These are phyloP conservation scores for Halocynthia aurantium DNA, from an alignment of 23 tunicate species.

Conservation along the genomic window DNA sequence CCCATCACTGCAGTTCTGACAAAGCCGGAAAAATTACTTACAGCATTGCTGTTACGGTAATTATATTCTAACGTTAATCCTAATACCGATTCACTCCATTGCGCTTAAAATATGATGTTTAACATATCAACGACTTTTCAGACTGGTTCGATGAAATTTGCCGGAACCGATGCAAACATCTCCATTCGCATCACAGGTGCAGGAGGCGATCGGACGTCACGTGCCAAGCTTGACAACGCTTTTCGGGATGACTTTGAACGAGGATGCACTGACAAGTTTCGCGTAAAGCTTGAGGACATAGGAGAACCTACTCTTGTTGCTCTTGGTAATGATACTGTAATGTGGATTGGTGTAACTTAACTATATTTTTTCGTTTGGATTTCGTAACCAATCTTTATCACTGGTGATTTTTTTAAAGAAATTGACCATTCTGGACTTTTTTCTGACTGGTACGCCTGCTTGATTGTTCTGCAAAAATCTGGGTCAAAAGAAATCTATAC, in stretches of 20 bases:
- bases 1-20: background rate
- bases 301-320: slow-evolving; percentile 62
- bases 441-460: slow-evolving; percentile 78
- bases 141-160: slow-evolving; percentile 86
- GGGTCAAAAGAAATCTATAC: slow-evolving; percentile 37
- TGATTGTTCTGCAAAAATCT: slow-evolving; percentile 43
- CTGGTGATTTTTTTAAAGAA: slow-evolving; percentile 24
- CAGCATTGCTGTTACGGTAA: background rate
- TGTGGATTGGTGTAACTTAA: background rate
- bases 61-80: background rate
- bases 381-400: background rate
- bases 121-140: background rate
- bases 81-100: background rate
- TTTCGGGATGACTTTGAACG: slow-evolving; percentile 91
- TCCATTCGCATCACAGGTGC: slow-evolving; percentile 64
- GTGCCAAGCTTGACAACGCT: slow-evolving; percentile 51
- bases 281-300: slow-evolving; percentile 75
- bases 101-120: no score
- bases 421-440: slow-evolving; percentile 72
- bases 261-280: slow-evolving; percentile 72
- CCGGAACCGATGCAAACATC: slow-evolving; percentile 92
- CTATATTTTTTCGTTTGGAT: background rate
- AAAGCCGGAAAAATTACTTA: background rate
- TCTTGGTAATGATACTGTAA: slow-evolving; percentile 30
- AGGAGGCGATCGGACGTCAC: slow-evolving; percentile 46